Conservation (phyloP, 2,888 invertebrate genomes). For the Creontiades dilutus region DNA sequence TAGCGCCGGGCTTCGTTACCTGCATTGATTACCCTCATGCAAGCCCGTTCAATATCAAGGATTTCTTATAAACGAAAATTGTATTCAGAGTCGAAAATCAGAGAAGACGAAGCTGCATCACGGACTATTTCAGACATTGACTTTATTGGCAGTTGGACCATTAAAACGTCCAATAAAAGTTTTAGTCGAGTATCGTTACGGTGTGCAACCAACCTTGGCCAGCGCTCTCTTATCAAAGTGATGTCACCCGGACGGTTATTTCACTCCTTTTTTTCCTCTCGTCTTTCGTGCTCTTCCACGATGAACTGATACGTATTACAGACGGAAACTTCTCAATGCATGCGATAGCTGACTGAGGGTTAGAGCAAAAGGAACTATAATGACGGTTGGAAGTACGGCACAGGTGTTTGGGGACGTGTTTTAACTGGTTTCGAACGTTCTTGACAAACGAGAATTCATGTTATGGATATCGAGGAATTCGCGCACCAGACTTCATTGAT, state of each 20-base stretch:
- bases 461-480: too few species aligned
- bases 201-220: slow-evolving; percentile 48
- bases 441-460: too few species aligned
- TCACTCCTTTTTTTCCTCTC: neutral
- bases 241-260: slow-evolving; percentile 11
- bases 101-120: neutral
- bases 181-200: slow-evolving; percentile 33
- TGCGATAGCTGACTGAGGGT: too few species aligned
- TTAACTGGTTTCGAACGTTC: too few species aligned
- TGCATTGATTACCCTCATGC: too few species aligned
- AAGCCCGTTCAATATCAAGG: too few species aligned
- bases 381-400: too few species aligned
- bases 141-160: slow-evolving; percentile 40
- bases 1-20: too few species aligned
- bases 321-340: neutral
- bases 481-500: too few species aligned
- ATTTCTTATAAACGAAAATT: too few species aligned
- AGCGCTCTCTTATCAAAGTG: slow-evolving; percentile 48
- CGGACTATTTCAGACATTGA: neutral
- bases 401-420: too few species aligned
- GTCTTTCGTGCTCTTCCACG: neutral
- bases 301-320: neutral
- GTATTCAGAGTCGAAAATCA: slow-evolving; percentile 8
- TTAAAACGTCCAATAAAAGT: slow-evolving; percentile 49
- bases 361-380: too few species aligned